Percentiles rank a stretch among this genome's conserved stretches.
Conservation (phyloP, 2,797 vertebrate genomes). For the Coccyzus lansbergi region DNA sequence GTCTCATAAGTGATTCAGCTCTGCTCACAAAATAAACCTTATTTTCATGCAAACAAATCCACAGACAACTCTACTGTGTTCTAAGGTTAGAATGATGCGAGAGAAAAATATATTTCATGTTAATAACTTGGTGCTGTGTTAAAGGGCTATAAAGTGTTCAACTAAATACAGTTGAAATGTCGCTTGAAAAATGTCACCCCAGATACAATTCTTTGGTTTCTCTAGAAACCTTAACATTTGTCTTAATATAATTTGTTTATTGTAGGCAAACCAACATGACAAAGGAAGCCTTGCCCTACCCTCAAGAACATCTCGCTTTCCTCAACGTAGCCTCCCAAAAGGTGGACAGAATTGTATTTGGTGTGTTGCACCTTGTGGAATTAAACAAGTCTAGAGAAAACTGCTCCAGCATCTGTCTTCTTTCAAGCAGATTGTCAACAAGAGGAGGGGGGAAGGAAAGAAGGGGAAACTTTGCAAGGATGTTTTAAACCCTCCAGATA, state of each 20-base stretch:
- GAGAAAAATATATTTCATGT: slow-evolving; percentile 33
- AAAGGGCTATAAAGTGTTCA: slow-evolving; percentile 66
- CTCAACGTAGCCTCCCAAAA: slow-evolving; percentile 65
- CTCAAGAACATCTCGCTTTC: slow-evolving; percentile 15
- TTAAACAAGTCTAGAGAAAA: slow-evolving; percentile 81
- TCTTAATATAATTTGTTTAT: slow-evolving; percentile 38
- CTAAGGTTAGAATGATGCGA: slow-evolving; percentile 22
- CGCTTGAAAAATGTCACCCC: slow-evolving; percentile 45
- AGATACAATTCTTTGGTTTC: slow-evolving; percentile 39
- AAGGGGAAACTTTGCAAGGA: slow-evolving; percentile 63
- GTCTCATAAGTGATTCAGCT: slow-evolving; percentile 61
- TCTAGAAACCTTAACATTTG: slow-evolving; percentile 40
- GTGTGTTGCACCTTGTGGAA: slow-evolving; percentile 75
- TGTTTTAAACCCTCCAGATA: slow-evolving; percentile 79
- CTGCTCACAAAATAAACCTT: slow-evolving; percentile 53
- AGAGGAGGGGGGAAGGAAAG: slow-evolving; percentile 54
- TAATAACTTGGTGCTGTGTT: slow-evolving; percentile 55
- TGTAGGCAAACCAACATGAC: slow-evolving; percentile 34
- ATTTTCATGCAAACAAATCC: slow-evolving; percentile 32
- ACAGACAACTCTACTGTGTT: slow-evolving; percentile 13
- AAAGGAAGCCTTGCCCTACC: neutral
- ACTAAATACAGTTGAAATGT: slow-evolving; percentile 51
- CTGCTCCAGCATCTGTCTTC: slow-evolving; percentile 80
- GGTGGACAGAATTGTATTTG: slow-evolving; percentile 67
- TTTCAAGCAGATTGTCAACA: slow-evolving; percentile 80